Conservation (phyloP, 2,797 vertebrate species). For the Centropyge bicolor region DNA sequence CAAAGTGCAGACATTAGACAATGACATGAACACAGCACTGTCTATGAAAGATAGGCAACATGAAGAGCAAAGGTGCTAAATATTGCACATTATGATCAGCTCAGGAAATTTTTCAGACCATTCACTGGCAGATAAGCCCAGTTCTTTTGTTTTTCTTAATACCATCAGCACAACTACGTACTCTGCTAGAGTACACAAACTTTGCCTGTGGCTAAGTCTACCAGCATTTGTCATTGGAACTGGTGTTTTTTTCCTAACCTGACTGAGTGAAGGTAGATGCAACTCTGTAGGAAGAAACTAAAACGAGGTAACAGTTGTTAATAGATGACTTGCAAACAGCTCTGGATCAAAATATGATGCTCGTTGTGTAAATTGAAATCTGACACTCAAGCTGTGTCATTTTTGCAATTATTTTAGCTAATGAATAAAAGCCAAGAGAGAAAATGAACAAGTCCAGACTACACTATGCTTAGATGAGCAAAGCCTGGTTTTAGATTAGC, state of each 20-base stretch:
- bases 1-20: slow-evolving; percentile 77
- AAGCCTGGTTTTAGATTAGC: slow-evolving; percentile 14
- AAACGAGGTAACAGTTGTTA: slow-evolving; percentile 82
- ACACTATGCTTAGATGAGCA: background rate
- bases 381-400: background rate
- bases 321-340: slow-evolving; percentile 31
- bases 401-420: slow-evolving; percentile 8
- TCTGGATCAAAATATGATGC: slow-evolving; percentile 16
- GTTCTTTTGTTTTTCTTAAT: background rate
- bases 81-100: slow-evolving; percentile 89
- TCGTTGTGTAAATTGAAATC: slow-evolving; percentile 38
- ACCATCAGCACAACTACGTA: slow-evolving; percentile 13
- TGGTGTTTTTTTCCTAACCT: slow-evolving; percentile 48
- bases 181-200: slow-evolving; percentile 27
- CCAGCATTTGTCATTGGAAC: slow-evolving; percentile 57
- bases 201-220: slow-evolving; percentile 10
- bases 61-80: slow-evolving; percentile 77
- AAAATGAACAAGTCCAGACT: slow-evolving; percentile 6
- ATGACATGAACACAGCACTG: slow-evolving; percentile 64
- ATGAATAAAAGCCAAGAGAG: background rate
- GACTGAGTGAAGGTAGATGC: slow-evolving; percentile 58
- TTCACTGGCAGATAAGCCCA: slow-evolving; percentile 36
- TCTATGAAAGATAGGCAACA: slow-evolving; percentile 74
- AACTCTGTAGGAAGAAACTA: slow-evolving; percentile 47
- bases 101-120: slow-evolving; percentile 57